Percentiles rank a stretch among this genome's conserved stretches.
Evolutionary conservation across 1,140 invertebrate genomes (phyloP).

Genomic region (Penaeus japonicus): DNA sequence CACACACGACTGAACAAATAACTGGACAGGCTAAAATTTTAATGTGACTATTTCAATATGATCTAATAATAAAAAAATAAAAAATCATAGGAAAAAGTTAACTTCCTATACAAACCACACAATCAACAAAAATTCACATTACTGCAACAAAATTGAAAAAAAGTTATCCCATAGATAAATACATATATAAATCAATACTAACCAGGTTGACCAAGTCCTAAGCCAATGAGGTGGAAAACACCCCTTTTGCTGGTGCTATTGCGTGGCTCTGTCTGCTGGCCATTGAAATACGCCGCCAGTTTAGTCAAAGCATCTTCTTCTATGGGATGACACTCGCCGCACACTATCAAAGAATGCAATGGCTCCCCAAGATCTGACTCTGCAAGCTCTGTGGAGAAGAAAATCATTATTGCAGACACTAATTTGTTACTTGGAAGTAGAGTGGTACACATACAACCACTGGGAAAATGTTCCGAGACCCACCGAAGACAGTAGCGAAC

Average conservation of each 20-base stretch:
- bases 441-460: neutral
- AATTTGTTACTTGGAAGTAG: neutral
- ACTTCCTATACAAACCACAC: too few relatives aligned
- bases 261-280: neutral
- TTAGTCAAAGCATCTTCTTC: slow-evolving; percentile 73
- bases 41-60: neutral
- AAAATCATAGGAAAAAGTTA: neutral
- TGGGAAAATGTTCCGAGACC: too few relatives aligned
- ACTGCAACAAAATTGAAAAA: neutral
- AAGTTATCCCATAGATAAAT: slow-evolving; percentile 52
- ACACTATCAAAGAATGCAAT: slow-evolving; percentile 92
- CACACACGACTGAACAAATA: too few relatives aligned
- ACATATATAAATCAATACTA: slow-evolving; percentile 44
- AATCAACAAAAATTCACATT: neutral
- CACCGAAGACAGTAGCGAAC: too few relatives aligned
- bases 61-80: neutral
- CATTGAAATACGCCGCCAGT: slow-evolving; percentile 16
- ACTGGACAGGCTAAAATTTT: too few relatives aligned
- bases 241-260: neutral
- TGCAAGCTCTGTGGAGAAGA: slow-evolving; percentile 69
- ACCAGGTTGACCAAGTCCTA: slow-evolving; percentile 94
- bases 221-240: slow-evolving; percentile 96
- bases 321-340: slow-evolving; percentile 83
- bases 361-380: slow-evolving; percentile 83
- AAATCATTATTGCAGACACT: neutral